Base-by-base conservation (phyloP, 2,888 invertebrate genomes). In the Parascotia fuliginaria region DNA sequence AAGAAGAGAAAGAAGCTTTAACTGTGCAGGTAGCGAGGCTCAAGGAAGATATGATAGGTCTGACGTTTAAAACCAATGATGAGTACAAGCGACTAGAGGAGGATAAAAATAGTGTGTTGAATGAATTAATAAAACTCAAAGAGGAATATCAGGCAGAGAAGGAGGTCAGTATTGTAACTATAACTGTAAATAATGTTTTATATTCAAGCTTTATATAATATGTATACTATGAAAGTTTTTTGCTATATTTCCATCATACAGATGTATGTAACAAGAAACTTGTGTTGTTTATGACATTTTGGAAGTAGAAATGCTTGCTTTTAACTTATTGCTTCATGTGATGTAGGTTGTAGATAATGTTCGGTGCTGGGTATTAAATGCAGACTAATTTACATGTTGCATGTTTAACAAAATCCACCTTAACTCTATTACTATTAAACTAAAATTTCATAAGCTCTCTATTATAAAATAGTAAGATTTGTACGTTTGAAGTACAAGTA, bases 61-160 rank as follows among this genome's bases (percentile, higher is more conserved):
- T 89, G 19, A 81, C 77, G 55, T 82, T 83, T 55, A 87, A 82
- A 56, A 89, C 82, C 61, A 86, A 84, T 4, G 86, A 89, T 46
- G 89, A 91, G 39, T 87, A 83, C 59, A 88, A 85, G 59, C 88
- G 76, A 65, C 83, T 78, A 5, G 61, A 83, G 1, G 81, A 87
- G 64, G 87, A 91, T 60, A 89, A 80, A 60, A 88, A 89, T 51
- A 71, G 73, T 0, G 90, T 85, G 0, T 51, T 86, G 19, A 82
- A 82, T 66, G 76, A 86, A 70, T 67, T 90, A 5, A 70, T 74
- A 1, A 84, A 85, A 47, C 55, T 91, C 38, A 85, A 73, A 28
- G 78, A 81, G 52, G 78, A 81, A 42, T 77, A 85, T 67, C 75
- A 77, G 61, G 83, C 83, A 51, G 91, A 92, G 40, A 91, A 89